These are phyloP conservation scores for Bombyx mandarina DNA, from an alignment of 1,140 invertebrate species.

Conservation along the genomic window DNA sequence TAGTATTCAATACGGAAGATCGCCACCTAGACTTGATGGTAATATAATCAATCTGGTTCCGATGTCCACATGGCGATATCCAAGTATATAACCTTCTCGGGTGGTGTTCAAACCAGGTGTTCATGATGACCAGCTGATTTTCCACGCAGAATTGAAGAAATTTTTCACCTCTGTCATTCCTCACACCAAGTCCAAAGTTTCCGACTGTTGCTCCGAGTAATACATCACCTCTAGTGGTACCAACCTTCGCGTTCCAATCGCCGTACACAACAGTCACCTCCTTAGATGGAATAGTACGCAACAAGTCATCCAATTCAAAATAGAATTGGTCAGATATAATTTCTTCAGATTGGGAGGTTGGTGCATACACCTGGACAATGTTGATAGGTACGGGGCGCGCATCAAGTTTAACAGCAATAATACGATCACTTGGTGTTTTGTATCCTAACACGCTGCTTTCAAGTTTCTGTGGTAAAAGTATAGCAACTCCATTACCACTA, in stretches of 20 bases:
- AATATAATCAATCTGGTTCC: neutral
- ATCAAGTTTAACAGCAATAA: neutral
- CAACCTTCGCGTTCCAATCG: neutral
- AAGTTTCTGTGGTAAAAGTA: neutral
- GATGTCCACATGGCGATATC: neutral
- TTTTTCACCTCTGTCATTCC: conserved; percentile 15
- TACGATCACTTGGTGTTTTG: neutral
- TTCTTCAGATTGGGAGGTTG: neutral
- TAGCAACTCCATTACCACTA: neutral
- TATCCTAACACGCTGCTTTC: neutral
- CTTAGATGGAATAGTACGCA: neutral
- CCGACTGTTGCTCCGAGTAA: neutral
- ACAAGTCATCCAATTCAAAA: neutral
- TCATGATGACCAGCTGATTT: conserved; percentile 12
- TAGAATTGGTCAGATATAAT: neutral
- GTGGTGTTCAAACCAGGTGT: conserved; percentile 16
- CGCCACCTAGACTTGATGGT: neutral
- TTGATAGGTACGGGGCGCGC: neutral
- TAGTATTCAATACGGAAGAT: neutral
- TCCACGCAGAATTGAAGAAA: conserved; percentile 19
- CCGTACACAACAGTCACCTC: neutral
- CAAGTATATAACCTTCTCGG: conserved; percentile 3
- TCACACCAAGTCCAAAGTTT: conserved; percentile 9
- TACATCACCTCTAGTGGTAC: neutral
- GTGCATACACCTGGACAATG: neutral